These are phyloP conservation scores for Caenorhabditis auriculariae DNA, from an alignment of 2,888 invertebrate genomes.

Conservation along the genomic window DNA sequence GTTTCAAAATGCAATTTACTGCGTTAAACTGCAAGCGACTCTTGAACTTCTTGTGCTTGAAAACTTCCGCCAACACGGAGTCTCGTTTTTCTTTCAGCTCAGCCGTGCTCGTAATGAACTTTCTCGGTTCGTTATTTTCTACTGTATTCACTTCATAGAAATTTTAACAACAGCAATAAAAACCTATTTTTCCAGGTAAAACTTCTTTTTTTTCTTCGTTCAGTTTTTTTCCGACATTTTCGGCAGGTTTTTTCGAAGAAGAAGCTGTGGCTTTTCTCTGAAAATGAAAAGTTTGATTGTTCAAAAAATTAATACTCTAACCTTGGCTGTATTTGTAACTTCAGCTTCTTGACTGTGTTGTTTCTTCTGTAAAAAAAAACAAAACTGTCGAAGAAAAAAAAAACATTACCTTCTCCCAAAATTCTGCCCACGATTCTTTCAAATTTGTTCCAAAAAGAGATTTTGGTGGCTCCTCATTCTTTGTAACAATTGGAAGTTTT, in stretches of 20 bases:
- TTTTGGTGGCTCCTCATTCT: too few relatives aligned
- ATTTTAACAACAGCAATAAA: too few relatives aligned
- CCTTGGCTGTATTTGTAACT: background rate
- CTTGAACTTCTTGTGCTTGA: slow-evolving; percentile 50
- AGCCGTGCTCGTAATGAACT: slow-evolving; percentile 11
- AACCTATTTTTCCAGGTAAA: too few relatives aligned
- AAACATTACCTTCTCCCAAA: background rate
- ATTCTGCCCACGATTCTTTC: background rate
- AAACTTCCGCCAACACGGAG: slow-evolving; percentile 32
- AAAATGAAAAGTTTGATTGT: background rate
- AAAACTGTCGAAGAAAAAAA: background rate
- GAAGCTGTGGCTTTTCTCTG: background rate
- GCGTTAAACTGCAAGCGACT: slow-evolving; percentile 46
- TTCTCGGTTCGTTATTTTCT: background rate
- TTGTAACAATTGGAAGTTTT: too few relatives aligned
- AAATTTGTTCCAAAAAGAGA: too few relatives aligned
- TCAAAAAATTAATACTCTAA: background rate
- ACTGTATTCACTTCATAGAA: slow-evolving; percentile 8
- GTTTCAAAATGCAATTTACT: slow-evolving; percentile 38
- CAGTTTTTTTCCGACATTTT: too few relatives aligned
- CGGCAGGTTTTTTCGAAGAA: too few relatives aligned
- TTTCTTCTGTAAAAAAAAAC: background rate
- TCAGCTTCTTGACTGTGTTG: background rate
- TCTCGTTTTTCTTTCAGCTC: slow-evolving; percentile 29
- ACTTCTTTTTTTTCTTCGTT: too few relatives aligned